phyloP scores from a whole-genome alignment of 2,797 vertebrate genomes.

The Labroides dimidiatus region DNA sequence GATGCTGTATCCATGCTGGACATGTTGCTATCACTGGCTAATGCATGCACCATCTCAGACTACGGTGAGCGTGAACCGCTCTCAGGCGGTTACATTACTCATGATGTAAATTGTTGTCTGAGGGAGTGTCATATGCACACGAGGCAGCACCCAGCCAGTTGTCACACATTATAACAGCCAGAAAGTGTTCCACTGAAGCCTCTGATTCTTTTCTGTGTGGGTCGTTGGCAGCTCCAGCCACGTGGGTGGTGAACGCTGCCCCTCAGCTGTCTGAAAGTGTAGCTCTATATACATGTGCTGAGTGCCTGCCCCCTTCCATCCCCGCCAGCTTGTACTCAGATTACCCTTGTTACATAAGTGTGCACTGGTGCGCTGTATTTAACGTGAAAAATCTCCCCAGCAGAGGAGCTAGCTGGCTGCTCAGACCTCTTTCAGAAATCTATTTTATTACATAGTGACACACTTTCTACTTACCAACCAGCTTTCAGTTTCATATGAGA shows the following conservation, averaged over 20 bases:
- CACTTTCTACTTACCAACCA: constrained; percentile 1
- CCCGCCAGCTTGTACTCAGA: constrained; percentile 72
- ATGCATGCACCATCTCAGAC: constrained; percentile 93
- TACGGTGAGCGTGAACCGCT: constrained; percentile 84
- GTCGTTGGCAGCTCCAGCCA: constrained; percentile 56
- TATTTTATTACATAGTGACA: constrained; percentile 1
- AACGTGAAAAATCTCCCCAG: constrained; percentile 51
- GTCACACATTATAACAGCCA: constrained; percentile 43
- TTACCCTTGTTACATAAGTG: constrained; percentile 78
- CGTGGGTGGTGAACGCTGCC: constrained; percentile 60
- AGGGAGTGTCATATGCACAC: constrained; percentile 32
- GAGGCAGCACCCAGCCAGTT: constrained; percentile 27
- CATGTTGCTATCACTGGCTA: constrained; percentile 94
- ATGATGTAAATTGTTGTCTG: constrained; percentile 28
- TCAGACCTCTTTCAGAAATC: constrained; percentile 43
- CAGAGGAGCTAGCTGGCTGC: constrained; percentile 41
- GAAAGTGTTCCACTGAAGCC: constrained; percentile 35
- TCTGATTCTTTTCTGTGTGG: constrained; percentile 46
- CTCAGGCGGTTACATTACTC: constrained; percentile 33
- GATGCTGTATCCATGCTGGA: constrained; percentile 98
- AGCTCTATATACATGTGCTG: constrained; percentile 72
- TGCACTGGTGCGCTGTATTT: constrained; percentile 60
- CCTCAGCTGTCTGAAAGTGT: constrained; percentile 81
- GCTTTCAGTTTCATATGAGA: neutral
- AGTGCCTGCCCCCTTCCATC: constrained; percentile 60